Percentiles rank a stretch among this genome's conserved stretches.
Conservation (phyloP, 2,888 invertebrate species). For the Dasysyrphus albostriatus region DNA sequence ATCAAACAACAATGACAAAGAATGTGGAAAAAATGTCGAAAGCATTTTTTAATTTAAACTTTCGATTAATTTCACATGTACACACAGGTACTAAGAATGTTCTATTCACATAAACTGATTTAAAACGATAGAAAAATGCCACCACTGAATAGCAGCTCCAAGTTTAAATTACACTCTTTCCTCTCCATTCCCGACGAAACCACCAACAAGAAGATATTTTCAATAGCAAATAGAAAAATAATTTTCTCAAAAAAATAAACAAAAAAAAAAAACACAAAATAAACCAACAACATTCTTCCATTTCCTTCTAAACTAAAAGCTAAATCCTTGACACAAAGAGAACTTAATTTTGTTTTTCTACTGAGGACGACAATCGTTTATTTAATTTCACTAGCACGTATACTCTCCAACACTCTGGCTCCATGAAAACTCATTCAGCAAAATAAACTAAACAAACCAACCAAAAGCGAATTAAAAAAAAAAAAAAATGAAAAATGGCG, state of each 20-base stretch:
- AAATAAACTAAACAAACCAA: conserved; percentile 26
- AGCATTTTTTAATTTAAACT: no score
- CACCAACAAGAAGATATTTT: neutral
- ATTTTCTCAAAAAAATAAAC: no score
- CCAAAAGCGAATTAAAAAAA: neutral
- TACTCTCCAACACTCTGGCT: neutral
- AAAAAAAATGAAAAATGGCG: conserved; percentile 10
- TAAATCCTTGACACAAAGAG: conserved; percentile 32
- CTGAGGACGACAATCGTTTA: conserved; percentile 64
- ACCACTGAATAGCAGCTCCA: no score
- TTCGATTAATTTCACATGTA: no score
- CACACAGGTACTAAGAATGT: no score
- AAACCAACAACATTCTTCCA: neutral
- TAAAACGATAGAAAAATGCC: no score
- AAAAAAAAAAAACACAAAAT: neutral
- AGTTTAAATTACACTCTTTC: no score
- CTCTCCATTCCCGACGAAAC: no score
- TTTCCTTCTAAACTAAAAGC: neutral
- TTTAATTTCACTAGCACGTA: conserved; percentile 66
- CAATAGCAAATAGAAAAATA: neutral
- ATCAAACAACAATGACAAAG: no score
- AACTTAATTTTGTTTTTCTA: conserved; percentile 43
- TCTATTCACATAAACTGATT: no score
- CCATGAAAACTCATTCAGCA: conserved; percentile 49
- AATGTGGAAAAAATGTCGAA: no score